These are phyloP conservation scores for Solenopsis fugax DNA, from an alignment of 1,140 invertebrate genomes.

Conservation along the genomic window DNA sequence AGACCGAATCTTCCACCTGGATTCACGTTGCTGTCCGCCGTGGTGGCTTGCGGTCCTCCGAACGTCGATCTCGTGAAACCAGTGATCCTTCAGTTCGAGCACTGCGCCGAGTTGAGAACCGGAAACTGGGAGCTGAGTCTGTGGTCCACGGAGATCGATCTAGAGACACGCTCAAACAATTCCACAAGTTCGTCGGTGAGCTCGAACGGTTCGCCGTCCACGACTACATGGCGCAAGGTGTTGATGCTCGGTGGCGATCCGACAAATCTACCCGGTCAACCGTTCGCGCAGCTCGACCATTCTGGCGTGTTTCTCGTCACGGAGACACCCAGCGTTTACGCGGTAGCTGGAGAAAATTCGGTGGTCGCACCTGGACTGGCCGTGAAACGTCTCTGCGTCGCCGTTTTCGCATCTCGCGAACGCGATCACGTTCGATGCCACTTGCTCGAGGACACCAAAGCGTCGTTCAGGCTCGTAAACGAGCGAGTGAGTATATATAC, in stretches of 20 bases:
- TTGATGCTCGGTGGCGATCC: slow-evolving; percentile 97
- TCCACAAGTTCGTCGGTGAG: slow-evolving; percentile 86
- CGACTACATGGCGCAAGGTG: slow-evolving; percentile 91
- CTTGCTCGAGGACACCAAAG: slow-evolving; percentile 96
- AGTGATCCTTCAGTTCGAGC: slow-evolving; percentile 96
- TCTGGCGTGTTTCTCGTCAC: slow-evolving; percentile 95
- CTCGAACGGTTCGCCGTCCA: slow-evolving; percentile 89
- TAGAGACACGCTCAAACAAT: slow-evolving; percentile 94
- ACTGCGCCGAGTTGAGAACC: slow-evolving; percentile 95
- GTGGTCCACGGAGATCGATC: slow-evolving; percentile 92
- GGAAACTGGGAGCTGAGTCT: slow-evolving; percentile 94
- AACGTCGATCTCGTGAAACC: slow-evolving; percentile 94
- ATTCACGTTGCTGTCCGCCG: slow-evolving; percentile 96
- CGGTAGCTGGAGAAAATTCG: slow-evolving; percentile 94
- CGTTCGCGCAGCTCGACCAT: slow-evolving; percentile 97
- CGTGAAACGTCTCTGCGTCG: slow-evolving; percentile 93
- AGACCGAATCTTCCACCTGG: slow-evolving; percentile 93
- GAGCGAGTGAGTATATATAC: slow-evolving; percentile 88
- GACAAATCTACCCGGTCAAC: slow-evolving; percentile 95
- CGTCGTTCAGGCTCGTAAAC: slow-evolving; percentile 93
- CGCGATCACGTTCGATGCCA: slow-evolving; percentile 94
- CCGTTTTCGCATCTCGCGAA: slow-evolving; percentile 92
- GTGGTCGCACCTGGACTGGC: slow-evolving; percentile 79
- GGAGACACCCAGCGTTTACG: slow-evolving; percentile 95
- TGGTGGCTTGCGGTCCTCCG: slow-evolving; percentile 94